Conservation (phyloP, 2,113 vertebrate species). For the Butorides virescens region DNA sequence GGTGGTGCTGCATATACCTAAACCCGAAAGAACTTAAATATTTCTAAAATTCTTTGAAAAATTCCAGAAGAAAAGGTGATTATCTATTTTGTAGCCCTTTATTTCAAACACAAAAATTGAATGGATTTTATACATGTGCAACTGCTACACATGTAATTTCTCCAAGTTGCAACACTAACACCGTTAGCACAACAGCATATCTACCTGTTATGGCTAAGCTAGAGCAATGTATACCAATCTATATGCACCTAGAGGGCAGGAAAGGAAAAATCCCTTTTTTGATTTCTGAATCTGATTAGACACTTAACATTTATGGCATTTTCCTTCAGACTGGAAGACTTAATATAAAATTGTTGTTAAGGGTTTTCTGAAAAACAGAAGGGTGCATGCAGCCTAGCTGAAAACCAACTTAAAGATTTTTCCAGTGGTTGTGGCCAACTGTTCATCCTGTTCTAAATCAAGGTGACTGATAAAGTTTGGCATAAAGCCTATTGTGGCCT, state of each 20-base stretch:
- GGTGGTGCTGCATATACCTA: neutral
- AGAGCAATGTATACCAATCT: neutral
- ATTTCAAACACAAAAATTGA: neutral
- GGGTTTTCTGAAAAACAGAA: neutral
- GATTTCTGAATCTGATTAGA: neutral
- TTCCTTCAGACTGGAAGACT: neutral
- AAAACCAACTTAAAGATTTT: neutral
- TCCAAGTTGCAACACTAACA: neutral
- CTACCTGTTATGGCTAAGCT: neutral
- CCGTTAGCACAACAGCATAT: neutral
- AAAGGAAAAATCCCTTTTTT: neutral
- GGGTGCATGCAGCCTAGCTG: neutral
- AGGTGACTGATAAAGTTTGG: neutral
- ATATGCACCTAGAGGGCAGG: neutral
- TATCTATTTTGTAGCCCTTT: neutral
- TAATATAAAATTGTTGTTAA: neutral
- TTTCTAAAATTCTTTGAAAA: neutral
- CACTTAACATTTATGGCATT: neutral
- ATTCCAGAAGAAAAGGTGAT: neutral
- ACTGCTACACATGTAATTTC: neutral
- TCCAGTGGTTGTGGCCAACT: neutral
- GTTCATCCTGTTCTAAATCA: neutral
- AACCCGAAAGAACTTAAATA: neutral
- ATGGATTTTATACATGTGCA: neutral
- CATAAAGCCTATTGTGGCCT: neutral